Conservation (phyloP, 2,888 invertebrate species). For the Endotricha flammealis region DNA sequence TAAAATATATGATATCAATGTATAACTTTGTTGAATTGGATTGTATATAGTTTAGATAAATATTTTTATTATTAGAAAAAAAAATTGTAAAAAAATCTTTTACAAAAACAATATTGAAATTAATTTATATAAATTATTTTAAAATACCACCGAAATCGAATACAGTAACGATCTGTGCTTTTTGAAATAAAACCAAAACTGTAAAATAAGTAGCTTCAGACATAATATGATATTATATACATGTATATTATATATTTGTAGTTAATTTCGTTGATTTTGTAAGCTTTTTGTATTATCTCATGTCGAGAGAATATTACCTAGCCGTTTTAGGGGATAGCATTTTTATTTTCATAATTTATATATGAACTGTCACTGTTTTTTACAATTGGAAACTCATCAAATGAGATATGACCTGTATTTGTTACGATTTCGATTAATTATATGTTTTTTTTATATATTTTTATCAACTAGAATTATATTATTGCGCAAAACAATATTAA, state of each 20-base stretch:
- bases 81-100: too few species aligned
- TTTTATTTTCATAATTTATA: conserved; percentile 49
- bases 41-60: too few species aligned
- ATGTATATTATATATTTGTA: conserved; percentile 39
- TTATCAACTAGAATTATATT: too few species aligned
- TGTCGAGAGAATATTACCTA: conserved; percentile 54
- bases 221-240: conserved; percentile 16
- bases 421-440: conserved; percentile 6
- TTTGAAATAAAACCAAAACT: conserved; percentile 37
- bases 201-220: conserved; percentile 57
- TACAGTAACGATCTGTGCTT: conserved; percentile 46
- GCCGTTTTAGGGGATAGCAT: conserved; percentile 42
- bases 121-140: too few species aligned
- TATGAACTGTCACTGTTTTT: conserved; percentile 44
- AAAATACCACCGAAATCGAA: too few species aligned
- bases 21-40: too few species aligned
- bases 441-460: neutral
- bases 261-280: conserved; percentile 44
- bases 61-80: too few species aligned
- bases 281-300: conserved; percentile 47
- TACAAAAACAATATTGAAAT: too few species aligned
- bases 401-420: conserved; percentile 23
- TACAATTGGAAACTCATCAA: conserved; percentile 23
- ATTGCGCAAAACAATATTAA: too few species aligned
- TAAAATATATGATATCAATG: too few species aligned